Evolutionary conservation across 2,888 invertebrate genomes (phyloP), one percentile per base, ranked within the genome.

Genomic region (Holacanthella duospinosa): DNA sequence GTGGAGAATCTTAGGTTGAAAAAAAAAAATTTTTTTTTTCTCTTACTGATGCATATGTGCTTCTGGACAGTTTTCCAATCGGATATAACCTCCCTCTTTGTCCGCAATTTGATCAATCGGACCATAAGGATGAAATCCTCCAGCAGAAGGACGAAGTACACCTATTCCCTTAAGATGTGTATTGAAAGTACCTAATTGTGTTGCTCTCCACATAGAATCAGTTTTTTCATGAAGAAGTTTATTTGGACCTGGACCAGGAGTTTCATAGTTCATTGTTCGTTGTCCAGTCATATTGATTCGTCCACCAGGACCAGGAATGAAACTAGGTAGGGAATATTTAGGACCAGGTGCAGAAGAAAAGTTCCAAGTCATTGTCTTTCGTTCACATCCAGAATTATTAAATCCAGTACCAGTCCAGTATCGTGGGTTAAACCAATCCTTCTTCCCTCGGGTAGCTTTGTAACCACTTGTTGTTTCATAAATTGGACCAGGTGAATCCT

Each of bases 131-230:
- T 56, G 63, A 48, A 62, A 70, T 1, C 70, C 70, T 9, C 68
- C 68, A 9, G 68, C 56, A 29, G 48, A 64, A 1, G 70, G 68
- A 24, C 60, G 55, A 12, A 65, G 60, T 24, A 59, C 43, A 16
- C 66, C 67, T 54, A 68, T 48, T 29, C 66, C 66, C 48, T 68
- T 70, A 19, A 70, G 59, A 24, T 64, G 59, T 1, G 64, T 59
- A 55, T 70, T 70, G 29, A 61, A 67, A 16, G 70, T 68, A 9
- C 68, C 70, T 44, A 70, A 57, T 53, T 70, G 70, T 4, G 66
- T 64, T 4, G 61, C 68, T 53, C 68, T 60, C 70, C 68, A 70
- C 3, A 67, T 56, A 55, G 66, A 67, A n/a, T 64, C 70, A 6
- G n/a, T 24, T 59, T 70, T 70, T 28, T 68, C 68, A 36, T 70